phyloP scores from a whole-genome alignment of 2,888 invertebrate species.

The Euclidia mi region DNA sequence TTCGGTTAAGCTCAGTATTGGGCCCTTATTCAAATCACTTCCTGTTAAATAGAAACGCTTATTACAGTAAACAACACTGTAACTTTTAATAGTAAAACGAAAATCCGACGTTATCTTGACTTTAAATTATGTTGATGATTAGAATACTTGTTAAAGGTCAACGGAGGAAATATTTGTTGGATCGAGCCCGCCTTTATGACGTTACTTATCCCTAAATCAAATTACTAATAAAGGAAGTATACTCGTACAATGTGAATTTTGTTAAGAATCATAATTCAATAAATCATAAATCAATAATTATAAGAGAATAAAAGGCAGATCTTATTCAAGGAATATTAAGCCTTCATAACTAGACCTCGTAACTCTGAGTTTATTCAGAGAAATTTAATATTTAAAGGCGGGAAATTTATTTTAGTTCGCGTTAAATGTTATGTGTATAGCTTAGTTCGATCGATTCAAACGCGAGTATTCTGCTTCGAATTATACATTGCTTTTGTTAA shows the following conservation, averaged over 20 bases:
- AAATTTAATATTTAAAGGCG: slow-evolving; percentile 25
- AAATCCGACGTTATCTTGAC: not conserved
- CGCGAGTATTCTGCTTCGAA: slow-evolving; percentile 21
- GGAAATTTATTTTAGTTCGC: slow-evolving; percentile 20
- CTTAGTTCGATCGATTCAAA: slow-evolving; percentile 14
- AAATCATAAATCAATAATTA: slow-evolving; percentile 54
- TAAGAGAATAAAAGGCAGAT: too few relatives aligned
- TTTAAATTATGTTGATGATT: not conserved
- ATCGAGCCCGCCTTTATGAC: slow-evolving; percentile 11
- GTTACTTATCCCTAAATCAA: slow-evolving; percentile 18
- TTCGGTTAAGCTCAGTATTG: not conserved
- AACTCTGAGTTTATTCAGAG: slow-evolving; percentile 27
- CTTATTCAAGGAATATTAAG: slow-evolving; percentile 49
- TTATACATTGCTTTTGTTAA: slow-evolving; percentile 52
- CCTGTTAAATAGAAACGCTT: not conserved
- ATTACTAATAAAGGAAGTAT: slow-evolving; percentile 6
- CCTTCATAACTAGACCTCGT: slow-evolving; percentile 36
- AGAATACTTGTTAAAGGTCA: slow-evolving; percentile 7
- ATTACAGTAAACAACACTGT: slow-evolving; percentile 6
- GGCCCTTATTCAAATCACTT: slow-evolving; percentile 5
- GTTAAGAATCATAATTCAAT: slow-evolving; percentile 52
- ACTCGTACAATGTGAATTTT: slow-evolving; percentile 46
- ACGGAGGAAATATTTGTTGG: slow-evolving; percentile 11
- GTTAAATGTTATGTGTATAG: slow-evolving; percentile 11
- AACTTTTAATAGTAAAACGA: not conserved